phyloP scores from a whole-genome alignment of 1,140 invertebrate species.

The Hylaeus volcanicus region DNA sequence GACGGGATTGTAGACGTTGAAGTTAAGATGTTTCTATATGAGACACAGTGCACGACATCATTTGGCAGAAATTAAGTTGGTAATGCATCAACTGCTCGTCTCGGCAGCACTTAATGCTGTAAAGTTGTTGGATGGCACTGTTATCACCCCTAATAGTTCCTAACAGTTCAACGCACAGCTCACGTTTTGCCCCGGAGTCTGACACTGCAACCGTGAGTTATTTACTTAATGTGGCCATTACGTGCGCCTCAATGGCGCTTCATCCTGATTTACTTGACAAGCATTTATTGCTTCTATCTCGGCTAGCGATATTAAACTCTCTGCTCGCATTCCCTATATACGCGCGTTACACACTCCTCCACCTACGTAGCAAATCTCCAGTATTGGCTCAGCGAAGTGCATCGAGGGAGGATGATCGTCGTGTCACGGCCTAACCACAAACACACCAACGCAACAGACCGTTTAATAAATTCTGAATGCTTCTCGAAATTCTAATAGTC shows the following conservation, averaged over 20 bases:
- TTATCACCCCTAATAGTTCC: conserved; percentile 74
- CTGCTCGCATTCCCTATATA: conserved; percentile 62
- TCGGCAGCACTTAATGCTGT: conserved; percentile 74
- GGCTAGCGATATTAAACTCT: conserved; percentile 63
- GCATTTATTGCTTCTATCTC: conserved; percentile 77
- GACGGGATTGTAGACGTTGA: conserved; percentile 14
- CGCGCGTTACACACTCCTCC: conserved; percentile 46
- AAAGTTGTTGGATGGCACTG: conserved; percentile 76
- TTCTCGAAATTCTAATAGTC: not conserved
- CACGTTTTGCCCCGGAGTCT: conserved; percentile 56
- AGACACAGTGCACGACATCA: conserved; percentile 48
- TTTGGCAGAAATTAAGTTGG: conserved; percentile 73
- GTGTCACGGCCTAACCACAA: not conserved
- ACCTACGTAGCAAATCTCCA: conserved; percentile 29
- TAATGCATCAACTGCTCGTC: conserved; percentile 70
- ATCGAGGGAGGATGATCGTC: conserved; percentile 15
- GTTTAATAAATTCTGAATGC: conserved; percentile 6
- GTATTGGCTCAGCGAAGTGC: conserved; percentile 37
- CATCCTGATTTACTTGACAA: conserved; percentile 79
- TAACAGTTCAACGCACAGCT: conserved; percentile 66
- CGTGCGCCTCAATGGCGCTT: conserved; percentile 76
- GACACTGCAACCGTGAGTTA: conserved; percentile 74
- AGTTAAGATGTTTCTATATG: conserved; percentile 53
- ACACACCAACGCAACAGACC: not conserved
- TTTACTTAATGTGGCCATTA: conserved; percentile 79